A percentile compares a stretch with the other conserved stretches of the same genome.
These are phyloP conservation scores for Pristionchus maxplancki DNA, from an alignment of 2,888 invertebrate species.

Conservation along the genomic window DNA sequence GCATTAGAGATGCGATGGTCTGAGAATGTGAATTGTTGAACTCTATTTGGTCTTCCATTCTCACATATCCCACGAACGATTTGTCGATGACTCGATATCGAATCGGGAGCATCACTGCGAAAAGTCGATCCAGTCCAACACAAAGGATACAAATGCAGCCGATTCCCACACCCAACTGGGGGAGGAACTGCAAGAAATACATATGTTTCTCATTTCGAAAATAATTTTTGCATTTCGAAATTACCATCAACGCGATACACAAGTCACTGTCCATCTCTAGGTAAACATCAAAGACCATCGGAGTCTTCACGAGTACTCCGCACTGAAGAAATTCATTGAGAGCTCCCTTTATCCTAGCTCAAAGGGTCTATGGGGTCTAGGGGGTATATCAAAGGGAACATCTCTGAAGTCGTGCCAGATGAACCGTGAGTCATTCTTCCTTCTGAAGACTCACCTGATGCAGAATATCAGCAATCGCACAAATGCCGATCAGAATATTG, in stretches of 20 bases:
- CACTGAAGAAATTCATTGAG: no score
- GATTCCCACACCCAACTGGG: background rate
- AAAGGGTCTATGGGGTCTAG: no score
- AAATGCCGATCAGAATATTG: background rate
- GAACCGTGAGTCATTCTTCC: no score
- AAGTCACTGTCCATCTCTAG: background rate
- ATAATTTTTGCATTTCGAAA: background rate
- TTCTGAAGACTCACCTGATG: background rate
- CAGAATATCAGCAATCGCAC: background rate
- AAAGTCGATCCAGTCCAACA: background rate
- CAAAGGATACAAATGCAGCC: background rate
- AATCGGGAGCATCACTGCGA: background rate
- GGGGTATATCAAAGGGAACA: background rate
- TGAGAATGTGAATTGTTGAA: no score
- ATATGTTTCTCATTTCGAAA: background rate
- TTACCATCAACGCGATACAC: background rate
- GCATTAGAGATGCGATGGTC: no score
- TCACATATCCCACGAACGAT: no score
- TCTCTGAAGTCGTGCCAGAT: no score
- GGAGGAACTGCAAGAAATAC: background rate
- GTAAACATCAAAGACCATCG: background rate
- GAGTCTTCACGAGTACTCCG: background rate
- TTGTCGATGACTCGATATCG: background rate
- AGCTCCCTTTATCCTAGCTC: no score
- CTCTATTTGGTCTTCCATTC: no score